Evolutionary conservation across 1,140 invertebrate species (phyloP).

Genomic region (Aphaenogaster ashmeadi): DNA sequence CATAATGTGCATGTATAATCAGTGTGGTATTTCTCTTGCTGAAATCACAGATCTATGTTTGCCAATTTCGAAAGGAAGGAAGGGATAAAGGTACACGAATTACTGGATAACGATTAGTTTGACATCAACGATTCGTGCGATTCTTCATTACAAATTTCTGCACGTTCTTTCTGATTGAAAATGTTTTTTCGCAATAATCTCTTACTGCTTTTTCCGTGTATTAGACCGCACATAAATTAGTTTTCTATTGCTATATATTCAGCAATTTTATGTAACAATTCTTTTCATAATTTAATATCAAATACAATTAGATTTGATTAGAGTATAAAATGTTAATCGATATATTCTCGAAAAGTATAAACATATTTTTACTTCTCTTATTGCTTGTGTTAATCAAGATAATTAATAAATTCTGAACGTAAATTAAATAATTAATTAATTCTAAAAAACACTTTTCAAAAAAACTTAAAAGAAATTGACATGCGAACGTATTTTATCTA

Average conservation of each 20-base stretch:
- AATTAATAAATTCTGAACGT: not conserved
- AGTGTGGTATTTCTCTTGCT: not conserved
- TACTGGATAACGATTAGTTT: constrained; percentile 22
- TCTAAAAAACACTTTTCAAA: not conserved
- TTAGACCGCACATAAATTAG: not conserved
- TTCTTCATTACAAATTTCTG: not conserved
- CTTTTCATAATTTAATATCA: not conserved
- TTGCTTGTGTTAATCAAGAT: not conserved
- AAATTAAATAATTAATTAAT: not conserved
- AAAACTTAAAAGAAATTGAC: not conserved
- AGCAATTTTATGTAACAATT: not conserved
- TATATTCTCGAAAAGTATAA: not conserved
- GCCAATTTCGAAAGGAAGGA: constrained; percentile 4
- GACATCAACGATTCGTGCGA: constrained; percentile 3
- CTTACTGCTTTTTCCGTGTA: not conserved
- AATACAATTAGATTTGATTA: not conserved
- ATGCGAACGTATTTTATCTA: not conserved
- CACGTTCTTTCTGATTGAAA: not conserved
- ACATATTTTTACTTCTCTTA: not conserved
- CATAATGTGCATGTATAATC: constrained; percentile 30
- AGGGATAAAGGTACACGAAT: constrained; percentile 19
- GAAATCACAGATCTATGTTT: constrained; percentile 16
- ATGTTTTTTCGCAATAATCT: not conserved
- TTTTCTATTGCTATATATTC: not conserved
- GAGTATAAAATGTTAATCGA: not conserved